Evolutionary conservation across 2,797 vertebrate genomes (phyloP), one percentile per base, ranked within the genome.

Genomic region (Oreortyx pictus): DNA sequence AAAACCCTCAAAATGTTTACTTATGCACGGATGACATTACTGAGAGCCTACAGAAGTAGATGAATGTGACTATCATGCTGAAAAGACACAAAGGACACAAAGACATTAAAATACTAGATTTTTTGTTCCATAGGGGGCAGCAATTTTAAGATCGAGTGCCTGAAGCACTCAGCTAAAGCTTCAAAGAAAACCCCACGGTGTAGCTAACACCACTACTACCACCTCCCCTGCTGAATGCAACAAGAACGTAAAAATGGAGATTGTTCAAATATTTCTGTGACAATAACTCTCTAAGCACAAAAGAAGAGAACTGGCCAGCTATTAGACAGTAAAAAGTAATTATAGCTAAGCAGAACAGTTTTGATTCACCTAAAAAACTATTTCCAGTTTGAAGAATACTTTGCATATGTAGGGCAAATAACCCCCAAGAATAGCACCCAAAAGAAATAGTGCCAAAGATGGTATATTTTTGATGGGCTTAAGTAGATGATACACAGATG

Each of bases 61-160:
- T 64, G 24, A 94, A 87, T 86, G 27, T 62, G 52, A 79, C 35
- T 72, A 68, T 59, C 22, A 87, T n/a, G 78, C 7, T 77, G 46
- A 92, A 95, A 88, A 75, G 6, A 86, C 73, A 44, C 72, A 85
- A 95, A 94, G 18, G 46, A 72, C 14, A 77, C 25, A 67, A 67
- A 82, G 65, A 59, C 50, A 91, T 82, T 76, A 94, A 94, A 86
- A 68, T 47, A 90, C 31, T 60, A 71, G 13, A 56, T 75, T 90
- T 90, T 56, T 17, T 92, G 20, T 44, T 87, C 89, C 76, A 80
- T 18, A 35, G 43, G 47, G 37, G 57, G 80, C 54, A 85, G 8
- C 23, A 57, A 0, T 79, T 94, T 75, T 88, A 90, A 64, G 52
- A 92, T 54, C 24, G 81, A 44, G 57, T 65, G 50, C 33, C 90